Evolutionary conservation across 2,113 vertebrate genomes (phyloP).

Genomic region (Bungarus multicinctus): DNA sequence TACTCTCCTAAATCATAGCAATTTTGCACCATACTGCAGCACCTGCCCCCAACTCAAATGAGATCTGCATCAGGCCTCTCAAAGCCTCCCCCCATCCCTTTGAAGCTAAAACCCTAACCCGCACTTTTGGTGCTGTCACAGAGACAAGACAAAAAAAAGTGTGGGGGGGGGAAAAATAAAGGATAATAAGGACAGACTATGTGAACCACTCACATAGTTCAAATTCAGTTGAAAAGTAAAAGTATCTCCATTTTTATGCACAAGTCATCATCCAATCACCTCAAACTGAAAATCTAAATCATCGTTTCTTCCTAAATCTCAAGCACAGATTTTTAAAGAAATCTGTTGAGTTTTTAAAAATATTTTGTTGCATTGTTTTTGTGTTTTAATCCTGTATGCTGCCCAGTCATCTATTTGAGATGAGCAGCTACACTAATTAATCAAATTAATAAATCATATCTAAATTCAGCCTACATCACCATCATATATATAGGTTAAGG

Average conservation of each 20-base stretch:
- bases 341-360: background rate
- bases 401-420: background rate
- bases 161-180: background rate
- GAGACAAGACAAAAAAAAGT: background rate
- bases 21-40: background rate
- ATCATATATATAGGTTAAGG: background rate
- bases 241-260: background rate
- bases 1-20: background rate
- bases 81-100: background rate
- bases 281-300: background rate
- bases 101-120: background rate
- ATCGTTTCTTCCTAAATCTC: background rate
- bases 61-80: background rate
- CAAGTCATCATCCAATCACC: background rate
- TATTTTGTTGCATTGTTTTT: background rate
- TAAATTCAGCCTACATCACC: background rate
- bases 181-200: background rate
- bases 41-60: background rate
- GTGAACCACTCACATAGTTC: background rate
- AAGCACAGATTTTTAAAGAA: background rate
- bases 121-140: background rate
- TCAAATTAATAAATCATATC: background rate
- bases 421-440: background rate
- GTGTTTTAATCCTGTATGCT: background rate
- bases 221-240: background rate